Evolutionary conservation across 2,113 vertebrate genomes (phyloP), one percentile per base, ranked within the genome.

Genomic region (Nesoenas mayeri): DNA sequence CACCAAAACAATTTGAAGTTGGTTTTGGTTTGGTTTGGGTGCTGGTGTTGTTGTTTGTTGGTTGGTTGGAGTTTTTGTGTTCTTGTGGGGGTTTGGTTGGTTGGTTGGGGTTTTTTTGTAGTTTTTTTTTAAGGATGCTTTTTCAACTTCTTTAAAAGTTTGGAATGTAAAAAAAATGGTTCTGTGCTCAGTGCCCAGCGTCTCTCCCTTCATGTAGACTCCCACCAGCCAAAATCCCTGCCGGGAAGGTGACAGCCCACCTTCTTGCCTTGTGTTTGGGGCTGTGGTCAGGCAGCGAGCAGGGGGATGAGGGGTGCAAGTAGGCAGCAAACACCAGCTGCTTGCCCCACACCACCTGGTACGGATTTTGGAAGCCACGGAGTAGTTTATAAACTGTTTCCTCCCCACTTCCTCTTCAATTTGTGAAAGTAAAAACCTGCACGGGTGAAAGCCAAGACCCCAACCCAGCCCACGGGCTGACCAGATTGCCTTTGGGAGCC

Each of bases 161-260:
- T 17, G 6, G 10, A 69, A 47, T 34, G 15, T 34, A 20, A 28
- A 42, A 61, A n/a, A 70, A 65, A 67, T 3, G 7, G 3, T 22
- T 32, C 54, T 65, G 15, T 3, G 10, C 10, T 11, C 3, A 0
- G 6, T 12, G 1, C 6, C 20, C 15, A 44, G 10, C 6, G 19
- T 51, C 21, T 51, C 25, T 79, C 28, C 3, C 14, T 79, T 66
- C 9, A 0, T 0, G 1, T 31, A 29, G 31, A 17, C 12, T 95
- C 28, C 1, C 1, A 28, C 9, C 29, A 48, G 38, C 22, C 31
- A 28, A 72, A 88, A 73, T 62, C 11, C 38, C n/a, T 64, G n/a
- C 44, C 17, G 34, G 71, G 7, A 58, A 65, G 14, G n/a, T 44
- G 15, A 42, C 34, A 40, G 12, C 14, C 34, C 53, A 51, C 20